phyloP scores from a whole-genome alignment of 2,888 invertebrate species.

The Hirudinaria manillensis region DNA sequence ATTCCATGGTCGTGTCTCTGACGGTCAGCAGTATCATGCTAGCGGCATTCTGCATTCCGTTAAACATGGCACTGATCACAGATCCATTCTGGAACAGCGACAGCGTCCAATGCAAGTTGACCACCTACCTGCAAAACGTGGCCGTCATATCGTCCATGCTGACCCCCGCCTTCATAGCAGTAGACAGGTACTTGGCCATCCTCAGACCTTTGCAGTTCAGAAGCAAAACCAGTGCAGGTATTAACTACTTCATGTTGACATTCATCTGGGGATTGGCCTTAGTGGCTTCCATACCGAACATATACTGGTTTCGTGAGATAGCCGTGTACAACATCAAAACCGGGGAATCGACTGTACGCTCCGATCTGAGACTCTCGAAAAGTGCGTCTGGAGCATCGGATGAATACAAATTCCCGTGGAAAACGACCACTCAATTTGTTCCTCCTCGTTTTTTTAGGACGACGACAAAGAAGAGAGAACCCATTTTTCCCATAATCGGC shows the following conservation, averaged over 20 bases:
- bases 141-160: constrained; percentile 7
- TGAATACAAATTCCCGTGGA: too few species aligned
- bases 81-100: constrained; percentile 10
- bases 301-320: constrained; percentile 3
- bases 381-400: background rate
- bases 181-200: constrained; percentile 14
- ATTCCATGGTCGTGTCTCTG: constrained; percentile 11
- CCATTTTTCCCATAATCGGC: too few species aligned
- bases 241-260: background rate
- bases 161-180: constrained; percentile 3
- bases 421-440: too few species aligned
- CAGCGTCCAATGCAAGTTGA: constrained; percentile 11
- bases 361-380: background rate
- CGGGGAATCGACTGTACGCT: background rate
- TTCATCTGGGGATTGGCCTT: constrained; percentile 9
- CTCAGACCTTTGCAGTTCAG: background rate
- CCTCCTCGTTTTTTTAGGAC: too few species aligned
- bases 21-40: background rate
- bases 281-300: background rate
- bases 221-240: background rate
- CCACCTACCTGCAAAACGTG: background rate
- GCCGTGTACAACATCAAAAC: background rate
- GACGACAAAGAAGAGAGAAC: background rate
- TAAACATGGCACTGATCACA: constrained; percentile 10
- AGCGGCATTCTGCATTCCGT: constrained; percentile 5